phyloP scores from a whole-genome alignment of 2,888 invertebrate genomes.

The Acrobasis consociella region DNA sequence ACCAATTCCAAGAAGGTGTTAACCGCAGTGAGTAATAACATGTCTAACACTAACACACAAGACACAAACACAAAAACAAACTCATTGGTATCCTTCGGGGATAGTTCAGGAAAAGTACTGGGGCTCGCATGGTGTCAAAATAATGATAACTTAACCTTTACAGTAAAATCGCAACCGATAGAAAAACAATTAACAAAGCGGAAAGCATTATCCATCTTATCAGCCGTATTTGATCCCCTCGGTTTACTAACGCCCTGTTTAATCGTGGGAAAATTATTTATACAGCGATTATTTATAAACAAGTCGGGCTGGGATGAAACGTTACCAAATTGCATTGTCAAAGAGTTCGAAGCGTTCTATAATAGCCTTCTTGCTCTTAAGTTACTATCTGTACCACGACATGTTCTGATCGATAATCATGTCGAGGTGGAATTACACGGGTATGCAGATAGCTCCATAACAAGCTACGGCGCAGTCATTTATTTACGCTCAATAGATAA shows the following conservation, averaged over 20 bases:
- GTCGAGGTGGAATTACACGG: slow-evolving; percentile 7
- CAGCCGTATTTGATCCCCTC: slow-evolving; percentile 21
- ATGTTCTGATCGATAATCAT: neutral
- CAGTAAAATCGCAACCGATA: neutral
- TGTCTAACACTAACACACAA: slow-evolving; percentile 5
- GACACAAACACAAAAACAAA: too few species aligned
- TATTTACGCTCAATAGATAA: slow-evolving; percentile 8
- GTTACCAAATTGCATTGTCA: neutral
- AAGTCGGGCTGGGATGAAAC: slow-evolving; percentile 10
- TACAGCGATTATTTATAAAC: slow-evolving; percentile 18
- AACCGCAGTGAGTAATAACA: slow-evolving; percentile 2
- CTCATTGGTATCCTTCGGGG: too few species aligned
- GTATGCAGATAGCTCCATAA: slow-evolving; percentile 3
- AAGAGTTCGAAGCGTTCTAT: neutral
- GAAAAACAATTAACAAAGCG: slow-evolving; percentile 17
- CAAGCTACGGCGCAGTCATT: slow-evolving; percentile 8
- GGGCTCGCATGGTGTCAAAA: slow-evolving; percentile 2
- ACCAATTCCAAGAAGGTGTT: slow-evolving; percentile 11
- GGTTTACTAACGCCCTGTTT: slow-evolving; percentile 14
- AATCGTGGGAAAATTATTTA: slow-evolving; percentile 17
- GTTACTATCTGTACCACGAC: neutral
- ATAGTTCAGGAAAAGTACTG: slow-evolving; percentile 8
- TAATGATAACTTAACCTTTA: neutral
- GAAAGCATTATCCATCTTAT: slow-evolving; percentile 7
- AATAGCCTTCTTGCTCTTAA: neutral